A percentile compares a stretch with the other conserved stretches of the same genome.
Conservation (phyloP, 2,888 invertebrate genomes). For the Drosophila putrida region DNA sequence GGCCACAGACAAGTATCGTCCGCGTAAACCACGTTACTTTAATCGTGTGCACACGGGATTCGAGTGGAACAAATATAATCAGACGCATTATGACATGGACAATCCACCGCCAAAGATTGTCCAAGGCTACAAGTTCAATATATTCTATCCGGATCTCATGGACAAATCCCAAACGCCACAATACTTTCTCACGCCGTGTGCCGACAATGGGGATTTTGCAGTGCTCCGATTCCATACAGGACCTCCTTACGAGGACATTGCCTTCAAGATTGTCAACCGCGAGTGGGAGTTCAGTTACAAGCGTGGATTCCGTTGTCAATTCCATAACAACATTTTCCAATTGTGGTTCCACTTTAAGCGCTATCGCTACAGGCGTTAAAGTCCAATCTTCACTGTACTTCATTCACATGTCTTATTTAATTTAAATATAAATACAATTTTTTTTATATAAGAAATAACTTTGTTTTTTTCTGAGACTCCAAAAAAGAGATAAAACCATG, state of each 20-base stretch:
- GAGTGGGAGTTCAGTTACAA: conserved; percentile 99
- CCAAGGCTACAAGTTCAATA: conserved; percentile 99
- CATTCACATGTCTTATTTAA: background rate
- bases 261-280: conserved; percentile 98
- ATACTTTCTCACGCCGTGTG: conserved; percentile 95
- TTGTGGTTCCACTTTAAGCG: conserved; percentile 99
- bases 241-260: conserved; percentile 99
- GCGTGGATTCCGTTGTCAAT: conserved; percentile 98
- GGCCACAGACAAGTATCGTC: conserved; percentile 99
- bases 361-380: conserved; percentile 94
- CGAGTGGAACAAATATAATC: conserved; percentile 99
- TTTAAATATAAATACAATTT: background rate
- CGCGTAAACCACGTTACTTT: conserved; percentile 98
- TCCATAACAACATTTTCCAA: conserved; percentile 99
- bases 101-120: conserved; percentile 99
- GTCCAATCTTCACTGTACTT: background rate
- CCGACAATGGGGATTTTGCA: conserved; percentile 97
- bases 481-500: too few relatives aligned
- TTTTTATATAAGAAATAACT: background rate
- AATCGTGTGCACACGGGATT: conserved; percentile 98
- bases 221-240: conserved; percentile 98
- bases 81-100: conserved; percentile 99
- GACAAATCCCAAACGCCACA: conserved; percentile 96
- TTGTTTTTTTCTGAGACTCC: too few relatives aligned
- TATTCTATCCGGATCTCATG: conserved; percentile 99